phyloP scores from a whole-genome alignment of 2,888 invertebrate species.

The Lithosia quadra region DNA sequence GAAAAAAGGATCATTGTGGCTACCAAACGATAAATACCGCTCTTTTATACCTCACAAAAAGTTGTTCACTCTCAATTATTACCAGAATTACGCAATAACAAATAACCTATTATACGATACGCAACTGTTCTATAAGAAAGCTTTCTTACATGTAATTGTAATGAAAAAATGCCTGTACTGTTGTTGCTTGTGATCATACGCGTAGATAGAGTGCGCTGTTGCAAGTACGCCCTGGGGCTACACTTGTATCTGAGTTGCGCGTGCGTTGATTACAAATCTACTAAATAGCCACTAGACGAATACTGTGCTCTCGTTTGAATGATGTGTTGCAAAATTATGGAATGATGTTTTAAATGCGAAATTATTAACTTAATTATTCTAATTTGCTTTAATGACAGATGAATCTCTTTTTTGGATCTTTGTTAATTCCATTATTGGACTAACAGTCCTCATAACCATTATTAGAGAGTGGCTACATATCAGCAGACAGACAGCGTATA shows the following conservation, averaged over 20 bases:
- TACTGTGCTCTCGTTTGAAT: slow-evolving; percentile 38
- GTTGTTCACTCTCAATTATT: slow-evolving; percentile 69
- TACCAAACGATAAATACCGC: slow-evolving; percentile 22
- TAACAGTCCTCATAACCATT: slow-evolving; percentile 1
- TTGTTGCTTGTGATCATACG: slow-evolving; percentile 64
- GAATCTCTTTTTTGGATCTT: not conserved
- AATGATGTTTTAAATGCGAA: not conserved
- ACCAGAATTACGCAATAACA: slow-evolving; percentile 67
- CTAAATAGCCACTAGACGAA: slow-evolving; percentile 53
- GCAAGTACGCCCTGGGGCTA: slow-evolving; percentile 69
- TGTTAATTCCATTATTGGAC: not conserved
- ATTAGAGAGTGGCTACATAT: slow-evolving; percentile 54
- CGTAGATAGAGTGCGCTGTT: slow-evolving; percentile 64
- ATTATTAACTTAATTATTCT: not conserved
- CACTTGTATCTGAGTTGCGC: slow-evolving; percentile 59
- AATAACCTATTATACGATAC: slow-evolving; percentile 75
- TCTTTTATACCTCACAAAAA: slow-evolving; percentile 43
- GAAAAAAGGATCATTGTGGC: slow-evolving; percentile 21
- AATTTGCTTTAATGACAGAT: not conserved
- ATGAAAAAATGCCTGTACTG: slow-evolving; percentile 57
- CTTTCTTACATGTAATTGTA: slow-evolving; percentile 73
- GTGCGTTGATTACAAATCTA: slow-evolving; percentile 64
- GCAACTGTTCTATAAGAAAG: slow-evolving; percentile 70
- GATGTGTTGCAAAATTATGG: slow-evolving; percentile 54
- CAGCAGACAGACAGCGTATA: slow-evolving; percentile 61